Percentiles rank a stretch among this genome's conserved stretches.
Conservation (phyloP, 2,113 vertebrate species). For the Actenoides hombroni region DNA sequence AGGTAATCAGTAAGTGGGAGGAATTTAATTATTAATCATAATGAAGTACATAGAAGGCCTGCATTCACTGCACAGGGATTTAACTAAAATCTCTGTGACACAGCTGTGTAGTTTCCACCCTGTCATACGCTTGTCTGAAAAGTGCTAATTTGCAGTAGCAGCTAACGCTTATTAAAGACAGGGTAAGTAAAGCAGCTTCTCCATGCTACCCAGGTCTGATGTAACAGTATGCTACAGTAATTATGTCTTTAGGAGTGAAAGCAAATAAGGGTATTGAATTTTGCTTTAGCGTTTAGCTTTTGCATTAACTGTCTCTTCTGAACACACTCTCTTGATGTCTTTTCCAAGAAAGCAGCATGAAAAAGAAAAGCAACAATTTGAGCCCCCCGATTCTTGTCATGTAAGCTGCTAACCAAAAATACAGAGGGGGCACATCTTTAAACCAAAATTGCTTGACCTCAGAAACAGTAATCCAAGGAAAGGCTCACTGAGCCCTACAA, state of each 20-base stretch:
- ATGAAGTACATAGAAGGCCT: not conserved
- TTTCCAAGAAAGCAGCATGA: not conserved
- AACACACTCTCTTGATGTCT: not conserved
- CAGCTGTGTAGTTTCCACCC: not conserved
- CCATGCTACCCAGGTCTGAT: not conserved
- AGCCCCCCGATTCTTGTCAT: not conserved
- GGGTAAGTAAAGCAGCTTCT: not conserved
- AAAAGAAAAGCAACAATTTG: not conserved
- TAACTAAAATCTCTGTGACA: not conserved
- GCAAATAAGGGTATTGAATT: not conserved
- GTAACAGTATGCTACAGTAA: fast-evolving
- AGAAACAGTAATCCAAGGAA: not conserved
- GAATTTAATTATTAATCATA: not conserved
- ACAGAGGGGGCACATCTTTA: not conserved
- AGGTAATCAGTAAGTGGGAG: not conserved
- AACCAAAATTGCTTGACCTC: not conserved
- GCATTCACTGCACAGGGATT: not conserved
- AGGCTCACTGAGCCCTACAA: not conserved
- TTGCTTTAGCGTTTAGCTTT: not conserved
- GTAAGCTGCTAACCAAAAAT: not conserved
- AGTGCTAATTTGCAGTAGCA: not conserved
- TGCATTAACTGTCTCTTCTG: not conserved
- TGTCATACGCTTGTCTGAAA: not conserved
- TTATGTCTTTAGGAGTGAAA: not conserved
- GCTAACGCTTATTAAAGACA: not conserved